Evolutionary conservation across 2,113 vertebrate species (phyloP), one percentile per base, ranked within the genome.

Genomic region (Spermophilus dauricus): DNA sequence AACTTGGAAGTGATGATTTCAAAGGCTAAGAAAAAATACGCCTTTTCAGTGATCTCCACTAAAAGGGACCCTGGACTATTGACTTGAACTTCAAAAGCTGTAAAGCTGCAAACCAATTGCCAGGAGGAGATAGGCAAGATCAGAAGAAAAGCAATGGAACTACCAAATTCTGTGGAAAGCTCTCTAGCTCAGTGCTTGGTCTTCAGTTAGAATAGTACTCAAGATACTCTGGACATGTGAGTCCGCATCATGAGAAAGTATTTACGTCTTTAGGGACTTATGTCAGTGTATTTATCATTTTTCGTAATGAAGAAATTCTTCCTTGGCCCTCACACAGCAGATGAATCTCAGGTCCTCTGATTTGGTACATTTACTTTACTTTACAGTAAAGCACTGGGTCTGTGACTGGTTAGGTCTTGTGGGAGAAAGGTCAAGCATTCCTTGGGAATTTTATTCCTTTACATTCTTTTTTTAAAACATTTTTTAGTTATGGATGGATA

Each of bases 81-180:
- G 3, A 51, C 8, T 20, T 37, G 67, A 81, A 76, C 17, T 1
- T 67, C 8, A 39, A 26, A 37, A 28, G 45, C 32, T 8, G 2
- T 14, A 32, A 42, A 73, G 28, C 26, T 61, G 70, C 37, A 89
- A 61, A 22, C 26, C 5, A 53, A 53, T 2, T 1, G 1, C 4
- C 1, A n/a, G 61, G 2, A 34, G 39, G 61, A 32, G n/a, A 4
- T 1, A 53, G 32, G 51, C 51, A 32, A 42, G 20, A 63, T 26
- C 28, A 73, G 37, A 72, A 45, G 72, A 48, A 24, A 67, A 34
- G 11, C 56, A 12, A 34, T 0, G 51, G 11, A 8, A 28, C 14
- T 67, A 8, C 5, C 0, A 2, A 39, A 18, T 51, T 61, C 16
- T 4, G 1, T 11, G 12, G 12, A 75, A 70, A 4, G 22, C 13